Evolutionary conservation across 2,888 invertebrate species (phyloP).

Genomic region (Cotesia congregata): DNA sequence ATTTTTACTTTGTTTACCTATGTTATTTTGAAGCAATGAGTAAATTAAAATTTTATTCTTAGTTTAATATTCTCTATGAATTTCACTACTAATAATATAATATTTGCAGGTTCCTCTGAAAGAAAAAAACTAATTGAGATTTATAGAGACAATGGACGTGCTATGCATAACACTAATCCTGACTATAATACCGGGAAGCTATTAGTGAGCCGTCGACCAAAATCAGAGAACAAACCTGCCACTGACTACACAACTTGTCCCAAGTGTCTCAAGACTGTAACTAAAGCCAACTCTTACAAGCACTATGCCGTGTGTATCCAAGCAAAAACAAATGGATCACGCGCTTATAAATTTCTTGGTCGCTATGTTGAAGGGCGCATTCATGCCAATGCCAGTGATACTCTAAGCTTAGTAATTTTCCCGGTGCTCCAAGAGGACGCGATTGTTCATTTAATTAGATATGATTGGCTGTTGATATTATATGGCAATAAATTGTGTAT

Average conservation of each 20-base stretch:
- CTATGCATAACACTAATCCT: neutral
- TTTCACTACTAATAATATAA: too few species aligned
- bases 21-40: too few species aligned
- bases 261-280: neutral
- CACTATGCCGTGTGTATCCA: neutral
- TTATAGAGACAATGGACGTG: neutral
- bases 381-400: neutral
- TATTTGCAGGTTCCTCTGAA: neutral
- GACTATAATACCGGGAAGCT: neutral
- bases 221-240: neutral
- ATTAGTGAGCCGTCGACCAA: neutral
- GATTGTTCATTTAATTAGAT: slow-evolving; percentile 43
- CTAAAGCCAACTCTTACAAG: neutral
- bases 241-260: neutral
- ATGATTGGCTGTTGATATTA: slow-evolving; percentile 46
- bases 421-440: slow-evolving; percentile 47
- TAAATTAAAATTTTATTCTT: too few species aligned
- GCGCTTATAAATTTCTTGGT: neutral
- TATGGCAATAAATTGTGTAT: slow-evolving; percentile 46
- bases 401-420: slow-evolving; percentile 32
- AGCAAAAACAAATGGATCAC: neutral
- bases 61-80: too few species aligned
- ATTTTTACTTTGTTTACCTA: too few species aligned
- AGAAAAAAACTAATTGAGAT: neutral
- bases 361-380: neutral